Conservation (phyloP, 2,797 vertebrate species). For the Thunnus albacares region DNA sequence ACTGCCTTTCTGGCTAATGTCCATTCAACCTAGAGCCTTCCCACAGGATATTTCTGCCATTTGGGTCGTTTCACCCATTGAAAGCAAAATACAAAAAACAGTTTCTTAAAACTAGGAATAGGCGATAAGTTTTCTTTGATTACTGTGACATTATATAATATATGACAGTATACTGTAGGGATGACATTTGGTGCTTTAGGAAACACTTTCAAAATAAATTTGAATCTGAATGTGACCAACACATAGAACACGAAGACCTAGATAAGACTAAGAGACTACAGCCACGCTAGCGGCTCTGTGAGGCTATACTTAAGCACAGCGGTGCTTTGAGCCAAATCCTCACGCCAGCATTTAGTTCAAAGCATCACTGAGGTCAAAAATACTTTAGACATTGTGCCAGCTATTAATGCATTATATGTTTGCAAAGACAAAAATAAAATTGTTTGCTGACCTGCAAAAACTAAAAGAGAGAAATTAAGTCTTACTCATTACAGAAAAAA, state of each 20-base stretch:
- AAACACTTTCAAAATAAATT: neutral
- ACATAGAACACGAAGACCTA: neutral
- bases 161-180: neutral
- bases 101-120: neutral
- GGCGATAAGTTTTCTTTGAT: neutral
- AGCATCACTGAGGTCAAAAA: neutral
- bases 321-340: neutral
- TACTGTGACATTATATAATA: no score
- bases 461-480: neutral
- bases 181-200: neutral
- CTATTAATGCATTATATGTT: neutral
- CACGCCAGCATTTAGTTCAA: neutral
- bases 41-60: neutral
- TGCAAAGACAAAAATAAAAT: neutral
- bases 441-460: conserved; percentile 4
- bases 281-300: neutral
- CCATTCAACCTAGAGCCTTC: neutral
- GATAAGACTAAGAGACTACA: neutral
- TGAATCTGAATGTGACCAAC: neutral
- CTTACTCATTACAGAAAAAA: conserved; percentile 2
- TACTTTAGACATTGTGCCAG: neutral
- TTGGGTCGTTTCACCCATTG: neutral
- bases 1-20: no score
- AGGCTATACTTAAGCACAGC: neutral
- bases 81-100: neutral